A percentile compares a stretch with the other conserved stretches of the same genome.
Evolutionary conservation across 2,113 vertebrate species (phyloP).

Genomic region (Cercocebus atys): DNA sequence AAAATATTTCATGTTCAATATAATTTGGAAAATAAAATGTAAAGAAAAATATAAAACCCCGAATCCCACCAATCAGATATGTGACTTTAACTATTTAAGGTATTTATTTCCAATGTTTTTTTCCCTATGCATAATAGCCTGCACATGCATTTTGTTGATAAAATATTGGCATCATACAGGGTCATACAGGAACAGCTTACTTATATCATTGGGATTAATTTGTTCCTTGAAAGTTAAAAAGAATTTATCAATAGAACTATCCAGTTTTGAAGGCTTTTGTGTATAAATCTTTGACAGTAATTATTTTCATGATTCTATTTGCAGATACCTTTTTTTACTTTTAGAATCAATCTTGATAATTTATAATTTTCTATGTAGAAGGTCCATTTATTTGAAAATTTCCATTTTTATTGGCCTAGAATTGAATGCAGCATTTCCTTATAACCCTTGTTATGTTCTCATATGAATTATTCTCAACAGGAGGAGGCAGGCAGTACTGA

Average conservation of each 20-base stretch:
- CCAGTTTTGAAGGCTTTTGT: background rate
- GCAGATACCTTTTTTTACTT: background rate
- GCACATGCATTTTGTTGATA: background rate
- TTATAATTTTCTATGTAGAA: background rate
- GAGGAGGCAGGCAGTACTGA: background rate
- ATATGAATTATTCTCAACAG: background rate
- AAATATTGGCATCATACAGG: background rate
- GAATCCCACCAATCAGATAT: background rate
- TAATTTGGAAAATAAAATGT: constrained; percentile 13
- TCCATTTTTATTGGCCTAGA: background rate
- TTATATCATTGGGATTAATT: background rate
- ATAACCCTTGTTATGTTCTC: background rate
- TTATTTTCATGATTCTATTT: background rate
- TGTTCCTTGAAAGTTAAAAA: background rate
- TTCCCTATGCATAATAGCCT: background rate
- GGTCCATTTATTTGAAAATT: background rate
- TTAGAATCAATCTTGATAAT: background rate
- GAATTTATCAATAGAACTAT: background rate
- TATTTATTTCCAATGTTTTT: background rate
- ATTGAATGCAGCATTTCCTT: background rate
- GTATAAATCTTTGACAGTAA: background rate
- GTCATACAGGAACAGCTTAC: background rate
- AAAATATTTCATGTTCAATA: background rate
- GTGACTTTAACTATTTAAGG: background rate
- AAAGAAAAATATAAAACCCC: constrained; percentile 1